Conservation (phyloP, 2,888 invertebrate genomes). For the Lasius platythorax region DNA sequence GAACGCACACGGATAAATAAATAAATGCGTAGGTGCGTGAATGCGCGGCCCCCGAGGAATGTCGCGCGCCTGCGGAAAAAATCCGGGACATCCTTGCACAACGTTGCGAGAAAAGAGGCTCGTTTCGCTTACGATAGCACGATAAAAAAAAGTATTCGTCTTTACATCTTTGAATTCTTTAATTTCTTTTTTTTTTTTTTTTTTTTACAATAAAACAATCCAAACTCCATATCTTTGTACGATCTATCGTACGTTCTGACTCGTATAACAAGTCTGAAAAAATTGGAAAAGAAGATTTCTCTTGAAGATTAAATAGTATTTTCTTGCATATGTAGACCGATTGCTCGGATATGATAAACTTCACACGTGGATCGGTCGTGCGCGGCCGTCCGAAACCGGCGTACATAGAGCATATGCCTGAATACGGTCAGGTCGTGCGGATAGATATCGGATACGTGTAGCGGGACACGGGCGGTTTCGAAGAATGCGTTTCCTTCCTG, state of each 20-base stretch:
- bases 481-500: slow-evolving; percentile 83
- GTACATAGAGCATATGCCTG: slow-evolving; percentile 21
- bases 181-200: neutral
- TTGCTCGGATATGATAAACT: too few relatives aligned
- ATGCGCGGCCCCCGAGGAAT: slow-evolving; percentile 32
- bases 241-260: neutral
- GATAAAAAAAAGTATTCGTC: neutral
- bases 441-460: slow-evolving; percentile 40
- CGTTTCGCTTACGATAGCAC: neutral
- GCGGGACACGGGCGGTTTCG: slow-evolving; percentile 67
- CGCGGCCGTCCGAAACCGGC: neutral
- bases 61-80: slow-evolving; percentile 36
- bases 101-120: too few relatives aligned
- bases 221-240: neutral
- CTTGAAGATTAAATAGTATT: neutral
- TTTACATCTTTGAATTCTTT: neutral
- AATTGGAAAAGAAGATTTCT: neutral
- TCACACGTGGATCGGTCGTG: neutral
- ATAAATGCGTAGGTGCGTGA: slow-evolving; percentile 40
- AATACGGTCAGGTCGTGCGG: slow-evolving; percentile 50
- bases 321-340: too few relatives aligned
- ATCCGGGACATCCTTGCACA: slow-evolving; percentile 48
- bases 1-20: slow-evolving; percentile 21
- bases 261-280: neutral
- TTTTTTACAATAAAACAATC: neutral